These are phyloP conservation scores for Lordiphosa andalusiaca DNA, from an alignment of 2,888 invertebrate genomes.

Conservation along the genomic window DNA sequence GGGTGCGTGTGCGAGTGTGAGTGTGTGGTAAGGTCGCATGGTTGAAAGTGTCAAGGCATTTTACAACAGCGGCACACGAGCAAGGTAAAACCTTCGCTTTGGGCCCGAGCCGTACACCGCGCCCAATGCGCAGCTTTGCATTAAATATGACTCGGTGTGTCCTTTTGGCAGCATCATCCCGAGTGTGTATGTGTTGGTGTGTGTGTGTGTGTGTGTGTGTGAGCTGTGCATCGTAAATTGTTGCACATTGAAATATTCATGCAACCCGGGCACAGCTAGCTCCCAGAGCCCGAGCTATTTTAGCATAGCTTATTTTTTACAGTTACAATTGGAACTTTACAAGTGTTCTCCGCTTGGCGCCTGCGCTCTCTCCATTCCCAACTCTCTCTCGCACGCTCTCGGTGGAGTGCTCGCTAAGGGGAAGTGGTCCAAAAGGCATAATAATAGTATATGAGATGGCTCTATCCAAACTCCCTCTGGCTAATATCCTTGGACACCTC, in stretches of 20 bases:
- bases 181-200: slow-evolving; percentile 15
- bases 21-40: slow-evolving; percentile 65
- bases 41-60: slow-evolving; percentile 73
- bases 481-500: background rate
- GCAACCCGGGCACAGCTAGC: slow-evolving; percentile 34
- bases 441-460: slow-evolving; percentile 21
- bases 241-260: slow-evolving; percentile 59
- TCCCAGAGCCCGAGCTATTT: slow-evolving; percentile 26
- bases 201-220: slow-evolving; percentile 12
- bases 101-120: slow-evolving; percentile 47
- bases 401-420: slow-evolving; percentile 37
- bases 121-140: slow-evolving; percentile 69
- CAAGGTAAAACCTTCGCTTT: slow-evolving; percentile 63
- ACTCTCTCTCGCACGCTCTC: slow-evolving; percentile 4
- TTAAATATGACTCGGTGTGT: slow-evolving; percentile 53
- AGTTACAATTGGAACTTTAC: slow-evolving; percentile 52
- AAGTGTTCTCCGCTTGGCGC: slow-evolving; percentile 51
- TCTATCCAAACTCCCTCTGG: background rate
- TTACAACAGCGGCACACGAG: slow-evolving; percentile 61
- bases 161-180: slow-evolving; percentile 14
- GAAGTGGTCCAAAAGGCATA: slow-evolving; percentile 34
- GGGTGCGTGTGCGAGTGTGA: slow-evolving; percentile 21
- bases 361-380: slow-evolving; percentile 43
- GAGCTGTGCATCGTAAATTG: slow-evolving; percentile 61
- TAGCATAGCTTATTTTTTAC: slow-evolving; percentile 41